Base-by-base conservation (phyloP, 2,888 invertebrate genomes). In the Pandemis cinnamomeana region DNA sequence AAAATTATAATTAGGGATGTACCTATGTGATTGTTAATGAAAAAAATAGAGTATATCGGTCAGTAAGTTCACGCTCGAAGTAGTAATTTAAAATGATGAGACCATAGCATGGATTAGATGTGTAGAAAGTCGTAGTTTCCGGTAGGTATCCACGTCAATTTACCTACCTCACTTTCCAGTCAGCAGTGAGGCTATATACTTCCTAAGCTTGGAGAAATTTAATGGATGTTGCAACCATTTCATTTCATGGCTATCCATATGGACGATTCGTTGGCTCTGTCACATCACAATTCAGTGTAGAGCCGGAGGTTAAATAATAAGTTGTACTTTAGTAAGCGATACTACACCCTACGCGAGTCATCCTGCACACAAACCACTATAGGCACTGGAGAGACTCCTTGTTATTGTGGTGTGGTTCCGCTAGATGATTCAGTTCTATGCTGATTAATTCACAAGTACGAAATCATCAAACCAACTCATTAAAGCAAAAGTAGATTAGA, bases 91-190 rank as follows among this genome's bases (percentile, higher is more conserved):
- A 80, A 82, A 80, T 79, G 80, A 79, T 78, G 78, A 79, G 77
- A 80, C 78, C 79, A 84, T 84, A 82, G 82, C 81, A 64, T 76
- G 76, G 79, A 79, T 74, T 61, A 67, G 69, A 79, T 77, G 81
- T 77, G 79, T 88, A 90, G 90, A 91, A 90, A 91, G 90, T 84
- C 84, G 85, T 77, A 81, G 85, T 87, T 88, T 90, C 88, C 88
- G 86, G 82, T 80, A 81, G 58, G 75, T 76, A 70, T 48, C 58
- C 58, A 58, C 8, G 2, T n/a, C 20, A 8, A 8, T 55, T 0
- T 76, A 69, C 20, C 36, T 67, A 60, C 81, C 82, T 84, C 84
- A 86, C 89, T 91, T 90, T 89, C 90, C 81, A 87, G 74, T 76
- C 67, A 71, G 70, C 58, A 15, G 74, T 55, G 66, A 8, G 77